Evolutionary conservation across 2,113 vertebrate genomes (phyloP).

Genomic region (Rhynchomys soricoides): DNA sequence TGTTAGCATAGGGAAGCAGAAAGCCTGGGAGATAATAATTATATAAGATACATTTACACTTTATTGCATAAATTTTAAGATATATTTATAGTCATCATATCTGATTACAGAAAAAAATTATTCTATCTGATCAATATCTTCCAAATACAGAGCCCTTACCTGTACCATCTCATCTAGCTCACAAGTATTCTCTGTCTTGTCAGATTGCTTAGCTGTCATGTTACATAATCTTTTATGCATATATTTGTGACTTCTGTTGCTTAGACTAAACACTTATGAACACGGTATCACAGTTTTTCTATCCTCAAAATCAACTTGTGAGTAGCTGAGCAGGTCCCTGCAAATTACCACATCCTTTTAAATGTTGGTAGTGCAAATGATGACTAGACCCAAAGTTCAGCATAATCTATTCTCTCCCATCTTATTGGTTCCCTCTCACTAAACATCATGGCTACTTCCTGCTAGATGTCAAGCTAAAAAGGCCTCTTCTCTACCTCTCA

Average conservation of each 20-base stretch:
- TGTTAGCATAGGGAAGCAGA: too few species aligned
- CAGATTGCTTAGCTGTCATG: not conserved
- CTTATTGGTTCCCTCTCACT: not conserved
- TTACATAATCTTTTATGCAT: not conserved
- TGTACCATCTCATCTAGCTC: not conserved
- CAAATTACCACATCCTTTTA: not conserved
- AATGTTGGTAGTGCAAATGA: not conserved
- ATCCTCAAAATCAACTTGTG: constrained; percentile 6
- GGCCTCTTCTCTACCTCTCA: not conserved
- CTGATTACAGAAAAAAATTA: not conserved
- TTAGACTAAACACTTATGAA: not conserved
- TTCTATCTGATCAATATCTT: not conserved
- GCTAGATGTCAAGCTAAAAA: not conserved
- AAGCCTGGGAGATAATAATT: too few species aligned
- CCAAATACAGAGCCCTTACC: not conserved
- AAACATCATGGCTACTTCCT: not conserved
- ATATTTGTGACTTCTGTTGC: constrained; percentile 7
- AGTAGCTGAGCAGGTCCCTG: not conserved
- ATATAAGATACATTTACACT: not conserved
- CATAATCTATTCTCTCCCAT: not conserved
- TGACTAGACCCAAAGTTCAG: not conserved
- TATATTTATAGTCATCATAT: not conserved
- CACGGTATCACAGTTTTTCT: not conserved
- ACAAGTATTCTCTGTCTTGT: not conserved
- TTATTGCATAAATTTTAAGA: not conserved